phyloP scores from a whole-genome alignment of 2,888 invertebrate genomes.

The Sabatieria punctata region DNA sequence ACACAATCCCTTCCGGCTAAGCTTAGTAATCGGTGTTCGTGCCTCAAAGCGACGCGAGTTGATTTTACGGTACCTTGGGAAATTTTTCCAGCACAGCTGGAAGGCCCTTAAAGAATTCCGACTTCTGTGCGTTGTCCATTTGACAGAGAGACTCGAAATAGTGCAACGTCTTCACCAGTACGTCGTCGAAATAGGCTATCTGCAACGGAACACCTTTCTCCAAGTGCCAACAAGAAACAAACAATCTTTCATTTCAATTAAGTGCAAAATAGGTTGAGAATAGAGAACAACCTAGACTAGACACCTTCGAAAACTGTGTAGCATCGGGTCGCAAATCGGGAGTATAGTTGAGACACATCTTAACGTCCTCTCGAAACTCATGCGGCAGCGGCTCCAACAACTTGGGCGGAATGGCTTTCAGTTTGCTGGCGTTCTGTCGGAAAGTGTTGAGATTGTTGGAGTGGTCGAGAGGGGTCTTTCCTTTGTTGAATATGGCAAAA shows the following conservation, averaged over 20 bases:
- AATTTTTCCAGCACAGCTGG: conserved; percentile 72
- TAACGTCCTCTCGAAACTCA: conserved; percentile 62
- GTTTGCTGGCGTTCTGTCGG: conserved; percentile 45
- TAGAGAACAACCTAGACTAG: too few species aligned
- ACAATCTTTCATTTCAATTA: not conserved
- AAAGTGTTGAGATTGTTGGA: conserved; percentile 40
- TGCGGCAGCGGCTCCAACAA: conserved; percentile 49
- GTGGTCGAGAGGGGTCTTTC: conserved; percentile 39
- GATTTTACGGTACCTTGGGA: conserved; percentile 47
- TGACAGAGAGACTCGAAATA: conserved; percentile 86
- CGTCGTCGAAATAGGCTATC: conserved; percentile 82
- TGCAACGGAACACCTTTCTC: conserved; percentile 41
- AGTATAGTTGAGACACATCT: conserved; percentile 62
- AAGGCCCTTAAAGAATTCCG: conserved; percentile 87
- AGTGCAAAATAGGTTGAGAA: too few species aligned
- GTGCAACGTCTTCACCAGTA: conserved; percentile 83
- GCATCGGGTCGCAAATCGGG: conserved; percentile 75
- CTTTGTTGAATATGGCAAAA: conserved; percentile 50
- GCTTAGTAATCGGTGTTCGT: too few species aligned
- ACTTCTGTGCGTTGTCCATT: conserved; percentile 93
- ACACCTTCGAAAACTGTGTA: conserved; percentile 75
- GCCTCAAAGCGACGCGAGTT: too few species aligned
- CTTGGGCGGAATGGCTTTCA: conserved; percentile 30
- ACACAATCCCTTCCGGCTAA: too few species aligned
- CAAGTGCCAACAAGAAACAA: conserved; percentile 8